Evolutionary conservation across 2,888 invertebrate species (phyloP).

Genomic region (Minunthozetes semirufus): DNA sequence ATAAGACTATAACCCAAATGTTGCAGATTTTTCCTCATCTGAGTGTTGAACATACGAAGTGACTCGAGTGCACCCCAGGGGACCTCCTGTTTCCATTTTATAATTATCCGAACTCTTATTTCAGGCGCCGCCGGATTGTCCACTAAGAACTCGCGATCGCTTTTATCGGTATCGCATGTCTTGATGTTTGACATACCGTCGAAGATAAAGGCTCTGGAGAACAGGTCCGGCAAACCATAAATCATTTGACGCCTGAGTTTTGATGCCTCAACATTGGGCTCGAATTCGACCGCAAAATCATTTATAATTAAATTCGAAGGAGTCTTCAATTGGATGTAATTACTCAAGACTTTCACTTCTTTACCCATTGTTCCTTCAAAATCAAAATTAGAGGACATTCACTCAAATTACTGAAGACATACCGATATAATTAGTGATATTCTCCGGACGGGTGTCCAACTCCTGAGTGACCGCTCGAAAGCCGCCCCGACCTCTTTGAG

Average conservation of each 20-base stretch:
- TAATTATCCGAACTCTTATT: not conserved
- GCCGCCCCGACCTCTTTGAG: not conserved
- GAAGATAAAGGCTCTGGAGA: constrained; percentile 37
- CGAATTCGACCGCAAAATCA: constrained; percentile 49
- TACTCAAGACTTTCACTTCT: constrained; percentile 36
- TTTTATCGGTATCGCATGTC: constrained; percentile 17
- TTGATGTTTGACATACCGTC: constrained; percentile 42
- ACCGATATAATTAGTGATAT: not conserved
- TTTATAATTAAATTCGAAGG: constrained; percentile 43
- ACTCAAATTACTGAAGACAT: not conserved
- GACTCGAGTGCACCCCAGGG: constrained; percentile 35
- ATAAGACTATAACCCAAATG: constrained; percentile 44
- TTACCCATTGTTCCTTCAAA: not conserved
- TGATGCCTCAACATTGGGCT: constrained; percentile 2
- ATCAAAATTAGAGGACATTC: not conserved
- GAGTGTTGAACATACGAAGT: constrained; percentile 45
- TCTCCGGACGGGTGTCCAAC: not conserved
- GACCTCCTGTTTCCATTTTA: not conserved
- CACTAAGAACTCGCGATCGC: constrained; percentile 15
- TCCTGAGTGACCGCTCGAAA: not conserved
- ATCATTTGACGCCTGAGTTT: not conserved
- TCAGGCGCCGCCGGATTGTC: not conserved
- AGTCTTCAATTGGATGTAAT: constrained; percentile 47
- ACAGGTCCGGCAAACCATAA: constrained; percentile 40
- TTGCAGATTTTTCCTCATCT: constrained; percentile 45